A percentile compares a stretch with the other conserved stretches of the same genome.
These are phyloP conservation scores for Cyrtodaria siliqua DNA, from an alignment of 2,888 invertebrate species.

Conservation along the genomic window DNA sequence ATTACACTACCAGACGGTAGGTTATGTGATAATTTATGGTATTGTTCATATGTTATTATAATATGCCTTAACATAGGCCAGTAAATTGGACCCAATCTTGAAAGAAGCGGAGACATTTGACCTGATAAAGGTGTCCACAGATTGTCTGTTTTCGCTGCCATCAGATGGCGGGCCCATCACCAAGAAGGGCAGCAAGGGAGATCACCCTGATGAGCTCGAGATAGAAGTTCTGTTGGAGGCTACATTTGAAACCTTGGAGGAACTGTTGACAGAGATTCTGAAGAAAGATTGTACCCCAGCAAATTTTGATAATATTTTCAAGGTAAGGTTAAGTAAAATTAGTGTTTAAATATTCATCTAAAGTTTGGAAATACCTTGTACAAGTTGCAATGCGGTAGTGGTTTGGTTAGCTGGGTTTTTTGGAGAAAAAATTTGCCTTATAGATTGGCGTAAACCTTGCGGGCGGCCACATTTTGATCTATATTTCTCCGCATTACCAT, in stretches of 20 bases:
- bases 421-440: too few relatives aligned
- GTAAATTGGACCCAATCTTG: constrained; percentile 85
- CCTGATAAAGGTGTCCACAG: constrained; percentile 82
- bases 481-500: too few relatives aligned
- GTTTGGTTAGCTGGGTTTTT: too few relatives aligned
- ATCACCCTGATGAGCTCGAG: constrained; percentile 66
- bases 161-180: constrained; percentile 71
- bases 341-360: too few relatives aligned
- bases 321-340: too few relatives aligned
- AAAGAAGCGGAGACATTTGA: constrained; percentile 83
- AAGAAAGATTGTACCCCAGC: constrained; percentile 77
- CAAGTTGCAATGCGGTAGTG: too few relatives aligned
- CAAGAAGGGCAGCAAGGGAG: constrained; percentile 62
- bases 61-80: constrained; percentile 34
- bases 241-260: constrained; percentile 79
- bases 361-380: too few relatives aligned
- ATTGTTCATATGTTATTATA: too few relatives aligned
- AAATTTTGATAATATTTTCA: constrained; percentile 79
- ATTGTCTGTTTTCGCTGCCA: constrained; percentile 83
- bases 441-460: too few relatives aligned
- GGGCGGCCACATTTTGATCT: too few relatives aligned
- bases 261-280: constrained; percentile 79
- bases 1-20: too few relatives aligned
- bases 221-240: constrained; percentile 79
- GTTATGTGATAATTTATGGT: too few relatives aligned